Conservation (phyloP, 2,113 vertebrate genomes). For the Sinocyclocheilus maitianheensis region DNA sequence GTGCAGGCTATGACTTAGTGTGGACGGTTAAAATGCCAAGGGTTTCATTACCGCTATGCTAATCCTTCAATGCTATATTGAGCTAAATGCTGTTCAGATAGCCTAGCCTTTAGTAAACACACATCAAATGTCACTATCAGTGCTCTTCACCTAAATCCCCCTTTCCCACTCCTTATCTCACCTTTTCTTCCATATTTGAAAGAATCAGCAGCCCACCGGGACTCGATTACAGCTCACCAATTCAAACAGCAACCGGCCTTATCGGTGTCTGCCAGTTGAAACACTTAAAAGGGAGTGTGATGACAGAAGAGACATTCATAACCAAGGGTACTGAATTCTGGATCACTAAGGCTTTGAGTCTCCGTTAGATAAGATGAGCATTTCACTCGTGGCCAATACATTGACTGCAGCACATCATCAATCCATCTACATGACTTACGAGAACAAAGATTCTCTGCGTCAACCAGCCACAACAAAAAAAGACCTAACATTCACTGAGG, state of each 20-base stretch:
- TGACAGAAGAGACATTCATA: slow-evolving; percentile 28
- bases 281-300: slow-evolving; percentile 30
- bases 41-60: slow-evolving; percentile 11
- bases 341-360: slow-evolving; percentile 29
- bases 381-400: background rate
- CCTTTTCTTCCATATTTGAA: slow-evolving; percentile 1
- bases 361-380: slow-evolving; percentile 4
- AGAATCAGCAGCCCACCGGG: background rate
- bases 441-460: background rate
- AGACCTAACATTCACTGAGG: background rate
- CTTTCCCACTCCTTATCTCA: background rate
- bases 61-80: slow-evolving; percentile 34
- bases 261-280: slow-evolving; percentile 21
- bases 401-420: slow-evolving; percentile 26
- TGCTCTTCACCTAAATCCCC: slow-evolving; percentile 29
- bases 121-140: slow-evolving; percentile 43
- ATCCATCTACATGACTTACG: slow-evolving; percentile 4
- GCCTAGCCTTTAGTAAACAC: slow-evolving; percentile 32
- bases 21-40: slow-evolving; percentile 30
- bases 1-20: slow-evolving; percentile 10
- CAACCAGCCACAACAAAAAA: background rate
- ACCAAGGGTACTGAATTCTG: slow-evolving; percentile 11
- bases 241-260: slow-evolving; percentile 22
- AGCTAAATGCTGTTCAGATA: slow-evolving; percentile 31
- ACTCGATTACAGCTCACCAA: slow-evolving; percentile 10